These are phyloP conservation scores for Diadophis punctatus DNA, from an alignment of 2,113 vertebrate species.

Conservation along the genomic window DNA sequence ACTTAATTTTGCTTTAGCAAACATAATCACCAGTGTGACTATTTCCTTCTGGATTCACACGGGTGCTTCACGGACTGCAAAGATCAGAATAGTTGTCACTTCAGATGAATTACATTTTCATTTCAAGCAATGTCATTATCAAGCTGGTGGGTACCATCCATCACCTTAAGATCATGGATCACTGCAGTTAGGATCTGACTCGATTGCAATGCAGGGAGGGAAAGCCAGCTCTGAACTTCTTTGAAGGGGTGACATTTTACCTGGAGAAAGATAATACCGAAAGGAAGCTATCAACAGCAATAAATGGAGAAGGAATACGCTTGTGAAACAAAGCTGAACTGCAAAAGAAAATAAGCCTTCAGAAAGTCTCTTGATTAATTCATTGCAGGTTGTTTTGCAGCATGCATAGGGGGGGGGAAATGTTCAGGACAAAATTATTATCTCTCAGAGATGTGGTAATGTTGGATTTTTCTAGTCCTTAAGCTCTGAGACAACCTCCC, in stretches of 20 bases:
- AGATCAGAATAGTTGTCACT: conserved; percentile 60
- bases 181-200: conserved; percentile 44
- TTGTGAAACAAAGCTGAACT: conserved; percentile 32
- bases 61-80: conserved; percentile 45
- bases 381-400: fast-evolving
- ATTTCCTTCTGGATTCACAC: conserved; percentile 35
- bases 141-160: conserved; percentile 50
- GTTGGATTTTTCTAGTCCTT: neutral
- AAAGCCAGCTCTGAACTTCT: conserved; percentile 38
- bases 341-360: neutral
- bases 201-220: conserved; percentile 20
- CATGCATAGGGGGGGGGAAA: neutral
- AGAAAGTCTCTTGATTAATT: neutral
- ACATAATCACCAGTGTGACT: conserved; percentile 34
- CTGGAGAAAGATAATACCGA: conserved; percentile 30
- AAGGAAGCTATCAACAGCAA: conserved; percentile 20
- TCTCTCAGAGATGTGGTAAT: neutral
- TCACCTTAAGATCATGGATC: conserved; percentile 61
- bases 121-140: conserved; percentile 61
- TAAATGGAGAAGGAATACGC: conserved; percentile 2
- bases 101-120: conserved; percentile 65
- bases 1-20: conserved; percentile 50
- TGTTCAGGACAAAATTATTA: neutral
- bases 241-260: conserved; percentile 50
- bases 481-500: neutral